phyloP scores from a whole-genome alignment of 2,113 vertebrate genomes.

The Oreochromis aureus region DNA sequence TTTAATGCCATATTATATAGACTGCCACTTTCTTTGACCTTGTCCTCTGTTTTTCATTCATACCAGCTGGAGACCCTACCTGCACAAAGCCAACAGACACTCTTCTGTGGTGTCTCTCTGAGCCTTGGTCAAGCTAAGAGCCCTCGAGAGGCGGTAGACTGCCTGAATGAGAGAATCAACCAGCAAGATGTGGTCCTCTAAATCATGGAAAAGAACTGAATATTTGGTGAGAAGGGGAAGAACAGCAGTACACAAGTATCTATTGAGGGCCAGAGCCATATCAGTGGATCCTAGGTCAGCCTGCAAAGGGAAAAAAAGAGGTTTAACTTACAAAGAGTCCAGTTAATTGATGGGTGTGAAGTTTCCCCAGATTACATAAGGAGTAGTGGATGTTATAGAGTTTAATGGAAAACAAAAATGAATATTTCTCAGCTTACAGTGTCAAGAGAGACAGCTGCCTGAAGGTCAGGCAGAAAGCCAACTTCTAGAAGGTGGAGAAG shows the following conservation, averaged over 20 bases:
- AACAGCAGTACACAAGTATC: slow-evolving; percentile 88
- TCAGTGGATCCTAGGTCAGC: slow-evolving; percentile 86
- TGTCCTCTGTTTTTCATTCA: background rate
- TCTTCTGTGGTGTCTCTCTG: slow-evolving; percentile 89
- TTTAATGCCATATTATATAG: background rate
- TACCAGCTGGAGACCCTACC: slow-evolving; percentile 25
- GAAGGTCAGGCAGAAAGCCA: slow-evolving; percentile 92
- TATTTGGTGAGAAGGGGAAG: slow-evolving; percentile 86
- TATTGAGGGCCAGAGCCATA: slow-evolving; percentile 93
- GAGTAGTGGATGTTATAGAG: background rate
- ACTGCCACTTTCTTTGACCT: background rate
- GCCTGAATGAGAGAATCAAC: slow-evolving; percentile 86
- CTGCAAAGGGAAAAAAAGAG: slow-evolving; percentile 52
- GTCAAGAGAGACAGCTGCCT: slow-evolving; percentile 88
- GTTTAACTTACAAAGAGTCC: background rate
- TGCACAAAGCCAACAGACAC: slow-evolving; percentile 85
- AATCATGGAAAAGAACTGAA: slow-evolving; percentile 81
- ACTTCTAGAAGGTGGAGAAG: slow-evolving; percentile 87
- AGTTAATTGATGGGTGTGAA: background rate
- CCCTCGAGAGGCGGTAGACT: slow-evolving; percentile 85
- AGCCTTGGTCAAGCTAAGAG: slow-evolving; percentile 89
- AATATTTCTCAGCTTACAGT: slow-evolving; percentile 68
- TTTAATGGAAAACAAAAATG: background rate
- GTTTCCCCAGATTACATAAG: background rate
- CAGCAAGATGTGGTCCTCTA: slow-evolving; percentile 77